Conservation (phyloP, 1,140 invertebrate genomes). For the Sitophilus oryzae region DNA sequence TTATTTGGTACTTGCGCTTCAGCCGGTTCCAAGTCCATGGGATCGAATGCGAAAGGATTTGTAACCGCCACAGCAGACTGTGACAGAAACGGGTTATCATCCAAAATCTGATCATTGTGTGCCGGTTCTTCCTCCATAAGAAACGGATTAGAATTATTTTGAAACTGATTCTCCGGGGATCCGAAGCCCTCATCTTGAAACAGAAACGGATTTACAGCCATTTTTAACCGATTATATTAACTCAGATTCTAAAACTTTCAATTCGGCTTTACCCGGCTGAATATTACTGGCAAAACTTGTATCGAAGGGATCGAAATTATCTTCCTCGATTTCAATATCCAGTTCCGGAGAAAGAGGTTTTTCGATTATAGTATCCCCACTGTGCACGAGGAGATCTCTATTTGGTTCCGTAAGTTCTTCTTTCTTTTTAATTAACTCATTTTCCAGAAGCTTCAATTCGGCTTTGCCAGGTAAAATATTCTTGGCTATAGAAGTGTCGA, state of each 20-base stretch:
- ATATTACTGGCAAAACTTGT: conserved; percentile 55
- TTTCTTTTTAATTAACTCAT: conserved; percentile 52
- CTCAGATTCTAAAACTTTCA: conserved; percentile 57
- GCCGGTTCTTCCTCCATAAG: conserved; percentile 53
- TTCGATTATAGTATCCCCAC: conserved; percentile 21
- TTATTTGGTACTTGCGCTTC: conserved; percentile 40
- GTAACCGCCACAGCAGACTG: conserved; percentile 42
- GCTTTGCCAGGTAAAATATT: conserved; percentile 70
- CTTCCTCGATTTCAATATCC: conserved; percentile 15
- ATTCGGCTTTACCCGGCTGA: conserved; percentile 53
- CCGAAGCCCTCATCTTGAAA: conserved; percentile 60
- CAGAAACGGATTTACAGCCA: conserved; percentile 69
- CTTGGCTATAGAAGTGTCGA: conserved; percentile 71
- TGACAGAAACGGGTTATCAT: conserved; percentile 55
- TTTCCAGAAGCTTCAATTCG: conserved; percentile 70
- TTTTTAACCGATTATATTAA: conserved; percentile 48
- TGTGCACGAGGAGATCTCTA: conserved; percentile 22
- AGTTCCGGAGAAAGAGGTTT: conserved; percentile 46
- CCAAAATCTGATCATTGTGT: conserved; percentile 37
- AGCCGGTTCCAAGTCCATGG: conserved; percentile 46
- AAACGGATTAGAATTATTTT: conserved; percentile 63
- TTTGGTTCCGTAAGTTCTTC: neutral
- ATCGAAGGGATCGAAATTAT: conserved; percentile 60
- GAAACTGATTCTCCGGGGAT: conserved; percentile 30
- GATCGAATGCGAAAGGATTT: conserved; percentile 60